A percentile compares a stretch with the other conserved stretches of the same genome.
phyloP scores from a whole-genome alignment of 1,140 invertebrate species.

The Zaprionus inermis region DNA sequence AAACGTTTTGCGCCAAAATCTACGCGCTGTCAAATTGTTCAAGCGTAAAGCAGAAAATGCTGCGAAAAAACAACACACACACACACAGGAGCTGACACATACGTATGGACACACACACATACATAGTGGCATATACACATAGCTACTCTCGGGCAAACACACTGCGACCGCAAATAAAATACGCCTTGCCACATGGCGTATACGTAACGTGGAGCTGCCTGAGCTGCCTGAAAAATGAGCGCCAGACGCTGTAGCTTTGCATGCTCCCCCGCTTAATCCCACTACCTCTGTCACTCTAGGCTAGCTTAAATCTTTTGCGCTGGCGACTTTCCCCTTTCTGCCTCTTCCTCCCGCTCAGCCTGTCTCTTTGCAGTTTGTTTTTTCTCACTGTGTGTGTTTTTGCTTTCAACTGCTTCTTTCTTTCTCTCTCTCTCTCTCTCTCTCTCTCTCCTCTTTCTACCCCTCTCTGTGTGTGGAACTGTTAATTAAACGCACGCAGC shows the following conservation, averaged over 20 bases:
- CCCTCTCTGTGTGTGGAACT: constrained; percentile 10
- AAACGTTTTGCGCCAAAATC: constrained; percentile 81
- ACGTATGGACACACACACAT: constrained; percentile 1
- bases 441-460: background rate
- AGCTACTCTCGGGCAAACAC: constrained; percentile 7
- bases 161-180: constrained; percentile 73
- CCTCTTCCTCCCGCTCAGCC: background rate
- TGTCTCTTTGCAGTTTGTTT: constrained; percentile 18
- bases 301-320: no score
- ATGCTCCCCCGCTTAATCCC: constrained; percentile 35
- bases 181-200: constrained; percentile 62
- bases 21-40: constrained; percentile 81
- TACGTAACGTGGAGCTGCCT: constrained; percentile 63
- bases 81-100: no score
- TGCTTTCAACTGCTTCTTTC: constrained; percentile 67
- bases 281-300: constrained; percentile 6
- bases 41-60: constrained; percentile 66
- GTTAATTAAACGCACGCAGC: constrained; percentile 69
- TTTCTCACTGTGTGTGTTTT: constrained; percentile 62
- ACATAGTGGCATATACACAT: background rate
- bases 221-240: constrained; percentile 73
- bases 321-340: constrained; percentile 6
- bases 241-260: constrained; percentile 56
- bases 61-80: constrained; percentile 48
- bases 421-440: background rate